Evolutionary conservation across 2,797 vertebrate genomes (phyloP), one percentile per base, ranked within the genome.

Genomic region (Hapalemur alaotrensis): DNA sequence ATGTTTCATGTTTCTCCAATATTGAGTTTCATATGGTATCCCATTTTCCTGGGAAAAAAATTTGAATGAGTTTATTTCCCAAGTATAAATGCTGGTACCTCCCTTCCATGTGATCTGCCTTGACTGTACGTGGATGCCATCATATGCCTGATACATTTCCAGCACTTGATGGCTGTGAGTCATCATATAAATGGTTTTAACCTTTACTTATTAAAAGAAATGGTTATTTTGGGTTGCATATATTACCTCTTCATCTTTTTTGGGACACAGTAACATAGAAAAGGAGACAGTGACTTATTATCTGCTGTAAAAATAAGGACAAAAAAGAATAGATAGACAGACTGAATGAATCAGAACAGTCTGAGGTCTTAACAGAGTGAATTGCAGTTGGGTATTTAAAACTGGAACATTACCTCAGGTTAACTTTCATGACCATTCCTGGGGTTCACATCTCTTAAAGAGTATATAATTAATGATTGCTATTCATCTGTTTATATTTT

Each of bases 141-240:
- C 72, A 57, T 22, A 72, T 54, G 25, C 50, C 69, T 85, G 61
- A 88, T 79, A 50, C 10, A 65, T 78, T 65, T 75, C 38, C 54
- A 70, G 84, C 57, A 43, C 46, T 83, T 83, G 69, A 92, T 70
- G 54, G 63, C 78, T 94, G 7, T 97, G 94, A 96, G 70, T 95
- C 96, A 97, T 30, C 35, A 2, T 85, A 92, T 50, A 96, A 96
- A 97, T 83, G 76, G 54, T 81, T 94, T 92, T 95, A 93, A 96
- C 91, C 89, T 97, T 98, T 97, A 83, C 75, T 95, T 96, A 91
- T 93, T 96, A 43, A 93, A 92, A 95, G 80, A 88, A 78, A 63
- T 72, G 35, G 86, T 96, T 97, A 95, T 97, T 97, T 96, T 70
- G 38, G 57, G 72, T 90, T 95, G 93, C 82, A 96, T 96, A 95